Evolutionary conservation across 2,113 vertebrate species (phyloP).

Genomic region (Pyrgilauda ruficollis): DNA sequence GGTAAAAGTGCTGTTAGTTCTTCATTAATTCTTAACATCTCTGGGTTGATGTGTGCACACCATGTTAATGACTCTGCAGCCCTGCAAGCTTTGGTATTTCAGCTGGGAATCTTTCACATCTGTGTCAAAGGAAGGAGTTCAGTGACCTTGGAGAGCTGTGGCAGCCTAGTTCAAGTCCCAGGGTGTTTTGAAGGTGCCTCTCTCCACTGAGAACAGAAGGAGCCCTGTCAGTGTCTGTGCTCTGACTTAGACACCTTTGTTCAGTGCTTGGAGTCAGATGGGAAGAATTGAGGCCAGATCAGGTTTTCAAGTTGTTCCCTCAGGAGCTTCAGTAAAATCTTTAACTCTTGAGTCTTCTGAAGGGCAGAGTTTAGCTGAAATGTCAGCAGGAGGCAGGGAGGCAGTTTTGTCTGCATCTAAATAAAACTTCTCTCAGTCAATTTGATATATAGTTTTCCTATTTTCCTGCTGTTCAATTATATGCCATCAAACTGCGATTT

Average conservation of each 20-base stretch:
- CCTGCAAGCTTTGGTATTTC: background rate
- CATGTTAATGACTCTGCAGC: background rate
- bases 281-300: conserved; percentile 32
- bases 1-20: background rate
- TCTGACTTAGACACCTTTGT: conserved; percentile 7
- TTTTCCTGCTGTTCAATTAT: background rate
- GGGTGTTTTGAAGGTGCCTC: background rate
- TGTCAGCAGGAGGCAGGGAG: background rate
- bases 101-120: background rate
- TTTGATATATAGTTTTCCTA: background rate
- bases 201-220: background rate
- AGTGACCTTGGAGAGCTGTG: background rate
- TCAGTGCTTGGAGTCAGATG: background rate
- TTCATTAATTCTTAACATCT: background rate
- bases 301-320: conserved; percentile 18
- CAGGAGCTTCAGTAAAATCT: background rate
- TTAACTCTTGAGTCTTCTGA: conserved; percentile 29
- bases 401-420: background rate
- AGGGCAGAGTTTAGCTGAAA: background rate
- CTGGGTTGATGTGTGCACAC: background rate
- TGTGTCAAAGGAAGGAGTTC: background rate
- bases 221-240: background rate
- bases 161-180: background rate
- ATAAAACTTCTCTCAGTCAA: background rate
- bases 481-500: background rate